Percentiles rank a stretch among this genome's conserved stretches.
Conservation (phyloP, 2,888 invertebrate species). For the Empis livida region DNA sequence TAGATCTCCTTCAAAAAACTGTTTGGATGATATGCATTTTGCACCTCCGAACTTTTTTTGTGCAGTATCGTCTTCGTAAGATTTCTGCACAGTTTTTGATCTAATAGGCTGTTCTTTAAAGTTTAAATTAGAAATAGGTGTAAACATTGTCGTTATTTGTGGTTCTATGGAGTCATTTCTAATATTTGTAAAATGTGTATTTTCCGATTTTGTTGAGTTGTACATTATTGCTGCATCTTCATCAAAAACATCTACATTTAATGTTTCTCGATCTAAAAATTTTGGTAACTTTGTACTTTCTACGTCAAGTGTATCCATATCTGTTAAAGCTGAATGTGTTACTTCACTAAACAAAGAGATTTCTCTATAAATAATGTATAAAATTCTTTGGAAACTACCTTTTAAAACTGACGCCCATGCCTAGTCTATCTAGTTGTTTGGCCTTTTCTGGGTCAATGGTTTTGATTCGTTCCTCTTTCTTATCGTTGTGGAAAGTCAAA, state of each 20-base stretch:
- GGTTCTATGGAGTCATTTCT: conserved; percentile 8
- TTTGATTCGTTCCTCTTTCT: conserved; percentile 59
- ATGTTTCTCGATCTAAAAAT: conserved; percentile 39
- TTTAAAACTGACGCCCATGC: conserved; percentile 62
- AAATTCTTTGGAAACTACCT: conserved; percentile 15
- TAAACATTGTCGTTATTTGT: too few relatives aligned
- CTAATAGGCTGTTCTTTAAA: too few relatives aligned
- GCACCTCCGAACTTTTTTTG: too few relatives aligned
- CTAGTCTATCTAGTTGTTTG: conserved; percentile 79
- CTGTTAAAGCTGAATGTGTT: too few relatives aligned
- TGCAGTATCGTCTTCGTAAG: too few relatives aligned
- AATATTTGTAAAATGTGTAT: conserved; percentile 40
- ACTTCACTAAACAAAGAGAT: too few relatives aligned
- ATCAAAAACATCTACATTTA: conserved; percentile 78
- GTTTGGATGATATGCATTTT: too few relatives aligned
- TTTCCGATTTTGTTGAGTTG: conserved; percentile 62
- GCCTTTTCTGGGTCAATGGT: conserved; percentile 70
- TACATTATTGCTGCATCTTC: conserved; percentile 25
- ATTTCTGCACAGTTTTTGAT: too few relatives aligned
- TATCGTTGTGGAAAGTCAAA: conserved; percentile 51
- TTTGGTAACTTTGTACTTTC: not conserved
- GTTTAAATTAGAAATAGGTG: too few relatives aligned
- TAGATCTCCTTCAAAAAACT: not conserved
- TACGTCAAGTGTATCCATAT: not conserved
- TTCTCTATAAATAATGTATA: too few relatives aligned